Conservation (phyloP, 2,797 vertebrate genomes). For the Xenopus petersii region DNA sequence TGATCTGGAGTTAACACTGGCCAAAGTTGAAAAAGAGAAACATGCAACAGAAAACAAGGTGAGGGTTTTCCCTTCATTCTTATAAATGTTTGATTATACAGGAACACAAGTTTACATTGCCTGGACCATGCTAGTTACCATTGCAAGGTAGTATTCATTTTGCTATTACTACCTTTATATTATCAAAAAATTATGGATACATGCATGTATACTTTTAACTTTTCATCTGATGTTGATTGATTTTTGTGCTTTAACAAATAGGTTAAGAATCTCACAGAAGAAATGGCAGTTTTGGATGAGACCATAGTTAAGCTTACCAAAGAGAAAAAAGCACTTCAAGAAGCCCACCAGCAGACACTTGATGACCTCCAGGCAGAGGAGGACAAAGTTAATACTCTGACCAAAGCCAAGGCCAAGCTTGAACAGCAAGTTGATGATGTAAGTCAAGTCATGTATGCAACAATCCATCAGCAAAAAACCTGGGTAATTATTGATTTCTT, state of each 20-base stretch:
- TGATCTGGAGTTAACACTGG: slow-evolving; percentile 74
- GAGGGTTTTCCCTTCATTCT: background rate
- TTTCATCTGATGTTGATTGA: no score
- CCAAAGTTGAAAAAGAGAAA: slow-evolving; percentile 80
- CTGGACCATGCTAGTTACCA: no score
- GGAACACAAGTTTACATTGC: no score
- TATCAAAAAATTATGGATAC: no score
- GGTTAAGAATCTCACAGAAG: slow-evolving; percentile 75
- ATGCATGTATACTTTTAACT: no score
- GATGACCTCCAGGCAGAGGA: slow-evolving; percentile 72
- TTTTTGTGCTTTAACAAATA: slow-evolving; percentile 29
- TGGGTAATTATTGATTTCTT: background rate
- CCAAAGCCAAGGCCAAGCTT: slow-evolving; percentile 68
- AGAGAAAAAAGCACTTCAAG: slow-evolving; percentile 72
- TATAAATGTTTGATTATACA: no score
- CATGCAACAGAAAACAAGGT: slow-evolving; percentile 81
- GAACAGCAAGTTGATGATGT: slow-evolving; percentile 73
- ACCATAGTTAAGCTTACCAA: slow-evolving; percentile 69
- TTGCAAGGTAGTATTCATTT: no score
- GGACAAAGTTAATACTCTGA: slow-evolving; percentile 71
- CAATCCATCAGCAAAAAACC: background rate
- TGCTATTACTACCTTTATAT: no score
- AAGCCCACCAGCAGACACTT: slow-evolving; percentile 70
- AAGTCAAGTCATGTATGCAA: slow-evolving; percentile 40
- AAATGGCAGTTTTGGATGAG: slow-evolving; percentile 70